Base-by-base conservation (phyloP, 1,140 invertebrate species). In the Habropoda laboriosa region DNA sequence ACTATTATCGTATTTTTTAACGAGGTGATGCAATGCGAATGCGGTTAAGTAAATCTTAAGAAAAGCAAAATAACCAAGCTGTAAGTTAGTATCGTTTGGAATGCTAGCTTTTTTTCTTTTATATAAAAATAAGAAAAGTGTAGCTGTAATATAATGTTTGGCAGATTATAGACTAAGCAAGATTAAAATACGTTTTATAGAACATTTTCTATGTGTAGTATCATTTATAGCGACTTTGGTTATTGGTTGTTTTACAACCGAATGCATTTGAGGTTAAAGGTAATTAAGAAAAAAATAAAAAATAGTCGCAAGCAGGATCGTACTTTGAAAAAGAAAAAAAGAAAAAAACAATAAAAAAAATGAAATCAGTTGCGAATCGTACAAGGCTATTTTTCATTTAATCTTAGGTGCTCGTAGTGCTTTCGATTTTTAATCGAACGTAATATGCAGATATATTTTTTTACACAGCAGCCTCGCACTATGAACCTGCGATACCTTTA, bases 1-100 rank as follows among this genome's bases (percentile, higher is more conserved):
- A 68, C 55, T 77, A 32, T 58, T 57, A 49, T 27, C 53, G 55
- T 27, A 32, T 58, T 24, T 45, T 18, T 10, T 55, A 42, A 38
- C n/a, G 35, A 38, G 32, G 42, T 42, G n/a, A n/a, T n/a, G n/a
- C n/a, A n/a, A 27, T 21, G 13, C 13, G 30, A 35, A 64, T 30
- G 30, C 30, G 35, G 18, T 55, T 42, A 18, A 67, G 27, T 16
- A 21, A 35, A 27, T 55, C 16, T 35, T 45, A 66, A 10, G 13
- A 66, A 40, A n/a, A 42, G 21, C 2, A 13, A 38, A 5, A 38
- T 51, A 24, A 32, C 16, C 8, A n/a, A n/a, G 4, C 53, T 40
- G 12, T 6, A 42, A 21, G 16, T 38, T 40, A 51, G 16, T 38
- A 24, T 53, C 24, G 21, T 55, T 42, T 55, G 21, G 12, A 47